Evolutionary conservation across 1,140 invertebrate species (phyloP).

Genomic region (Zaprionus nigranus): DNA sequence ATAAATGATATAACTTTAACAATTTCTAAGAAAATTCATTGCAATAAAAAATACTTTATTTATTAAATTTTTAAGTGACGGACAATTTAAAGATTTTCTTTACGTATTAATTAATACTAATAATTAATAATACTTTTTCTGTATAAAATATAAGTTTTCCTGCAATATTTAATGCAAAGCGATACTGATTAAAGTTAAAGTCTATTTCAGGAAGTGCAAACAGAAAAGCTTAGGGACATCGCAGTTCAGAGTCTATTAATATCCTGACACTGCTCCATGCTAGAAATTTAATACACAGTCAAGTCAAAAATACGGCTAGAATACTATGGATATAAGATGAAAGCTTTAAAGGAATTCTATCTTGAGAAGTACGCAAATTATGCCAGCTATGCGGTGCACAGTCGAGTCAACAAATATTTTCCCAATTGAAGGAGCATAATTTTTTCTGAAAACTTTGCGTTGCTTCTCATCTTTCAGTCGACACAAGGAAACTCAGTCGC

Average conservation of each 20-base stretch:
- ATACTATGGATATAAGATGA: background rate
- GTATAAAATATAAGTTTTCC: background rate
- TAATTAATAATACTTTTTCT: background rate
- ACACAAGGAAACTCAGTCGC: background rate
- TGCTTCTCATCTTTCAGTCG: slow-evolving; percentile 7
- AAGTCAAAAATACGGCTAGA: background rate
- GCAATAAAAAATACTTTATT: too few species aligned
- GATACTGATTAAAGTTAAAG: background rate
- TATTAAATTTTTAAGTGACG: too few species aligned
- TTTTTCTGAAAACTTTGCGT: slow-evolving; percentile 64
- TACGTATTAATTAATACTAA: background rate
- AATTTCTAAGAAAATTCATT: too few species aligned
- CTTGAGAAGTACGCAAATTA: background rate
- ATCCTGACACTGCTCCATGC: background rate
- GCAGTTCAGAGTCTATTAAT: background rate
- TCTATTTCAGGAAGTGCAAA: background rate
- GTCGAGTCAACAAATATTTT: slow-evolving; percentile 31
- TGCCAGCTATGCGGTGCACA: slow-evolving; percentile 13
- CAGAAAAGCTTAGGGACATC: background rate
- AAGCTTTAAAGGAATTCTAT: background rate
- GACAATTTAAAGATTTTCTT: background rate
- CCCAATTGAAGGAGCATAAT: slow-evolving; percentile 59
- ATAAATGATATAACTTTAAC: too few species aligned
- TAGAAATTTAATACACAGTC: background rate
- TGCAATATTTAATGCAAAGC: background rate